Evolutionary conservation across 2,797 vertebrate genomes (phyloP).

Genomic region (Thamnophis elegans): DNA sequence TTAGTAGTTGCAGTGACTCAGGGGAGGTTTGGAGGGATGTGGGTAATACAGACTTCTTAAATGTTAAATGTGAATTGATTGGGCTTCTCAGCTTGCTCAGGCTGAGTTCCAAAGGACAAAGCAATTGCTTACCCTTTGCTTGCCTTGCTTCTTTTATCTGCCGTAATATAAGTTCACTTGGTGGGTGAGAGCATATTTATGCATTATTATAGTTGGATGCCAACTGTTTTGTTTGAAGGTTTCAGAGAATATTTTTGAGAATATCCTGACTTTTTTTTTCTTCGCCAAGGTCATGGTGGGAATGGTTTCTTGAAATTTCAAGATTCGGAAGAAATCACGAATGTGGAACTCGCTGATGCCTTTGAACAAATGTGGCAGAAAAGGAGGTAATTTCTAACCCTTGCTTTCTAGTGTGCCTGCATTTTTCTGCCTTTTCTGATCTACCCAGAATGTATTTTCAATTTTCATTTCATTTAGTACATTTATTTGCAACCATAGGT

Average conservation of each 20-base stretch:
- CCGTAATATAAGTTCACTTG: not conserved
- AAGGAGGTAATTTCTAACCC: conserved; percentile 78
- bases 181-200: not conserved
- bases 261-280: conserved; percentile 10
- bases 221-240: not conserved
- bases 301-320: conserved; percentile 99
- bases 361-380: conserved; percentile 99
- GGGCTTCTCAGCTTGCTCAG: not conserved
- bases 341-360: conserved; percentile 95
- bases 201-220: not conserved
- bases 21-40: not conserved
- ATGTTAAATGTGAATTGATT: not conserved
- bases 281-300: conserved; percentile 87
- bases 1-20: not conserved
- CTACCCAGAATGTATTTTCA: not conserved
- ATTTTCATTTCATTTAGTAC: not conserved
- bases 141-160: not conserved
- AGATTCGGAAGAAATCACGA: conserved; percentile 98
- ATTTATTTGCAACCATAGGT: not conserved
- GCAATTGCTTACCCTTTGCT: too few species aligned
- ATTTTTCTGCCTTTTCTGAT: not conserved
- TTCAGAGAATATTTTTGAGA: not conserved
- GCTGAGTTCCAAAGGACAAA: not conserved
- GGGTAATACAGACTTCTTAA: not conserved
- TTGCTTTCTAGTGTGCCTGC: not conserved